Conservation (phyloP, 2,113 vertebrate genomes). For the Tor tambroides region DNA sequence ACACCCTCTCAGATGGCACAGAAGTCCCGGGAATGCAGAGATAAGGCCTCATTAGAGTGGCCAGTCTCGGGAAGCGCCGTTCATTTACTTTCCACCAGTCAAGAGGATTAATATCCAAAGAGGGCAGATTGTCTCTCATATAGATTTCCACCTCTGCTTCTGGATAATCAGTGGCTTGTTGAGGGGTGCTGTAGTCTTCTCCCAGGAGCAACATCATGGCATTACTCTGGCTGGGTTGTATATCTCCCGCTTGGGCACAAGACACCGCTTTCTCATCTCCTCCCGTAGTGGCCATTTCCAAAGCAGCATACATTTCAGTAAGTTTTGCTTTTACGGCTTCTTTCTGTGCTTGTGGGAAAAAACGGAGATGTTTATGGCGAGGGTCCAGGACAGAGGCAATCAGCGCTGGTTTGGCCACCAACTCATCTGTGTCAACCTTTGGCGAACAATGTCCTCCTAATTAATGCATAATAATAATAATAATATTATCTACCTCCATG, state of each 20-base stretch:
- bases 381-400: not conserved
- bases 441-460: not conserved
- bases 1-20: constrained; percentile 53
- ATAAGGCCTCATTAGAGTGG: constrained; percentile 62
- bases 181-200: too few relatives aligned
- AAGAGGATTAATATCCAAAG: constrained; percentile 67
- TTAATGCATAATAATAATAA: not conserved
- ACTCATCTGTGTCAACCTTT: not conserved
- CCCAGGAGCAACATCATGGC: too few relatives aligned
- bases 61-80: constrained; percentile 66
- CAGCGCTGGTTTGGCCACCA: not conserved
- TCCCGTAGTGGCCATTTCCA: too few relatives aligned
- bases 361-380: not conserved
- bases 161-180: too few relatives aligned
- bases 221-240: too few relatives aligned
- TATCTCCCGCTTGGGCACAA: too few relatives aligned
- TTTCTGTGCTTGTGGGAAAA: too few relatives aligned
- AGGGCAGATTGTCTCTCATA: constrained; percentile 68
- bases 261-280: too few relatives aligned
- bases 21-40: constrained; percentile 66
- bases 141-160: constrained; percentile 67
- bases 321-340: too few relatives aligned
- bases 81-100: constrained; percentile 70
- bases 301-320: too few relatives aligned
- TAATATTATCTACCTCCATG: not conserved